Conservation (phyloP, 2,797 vertebrate species). For the Poeciliopsis gracilis region DNA sequence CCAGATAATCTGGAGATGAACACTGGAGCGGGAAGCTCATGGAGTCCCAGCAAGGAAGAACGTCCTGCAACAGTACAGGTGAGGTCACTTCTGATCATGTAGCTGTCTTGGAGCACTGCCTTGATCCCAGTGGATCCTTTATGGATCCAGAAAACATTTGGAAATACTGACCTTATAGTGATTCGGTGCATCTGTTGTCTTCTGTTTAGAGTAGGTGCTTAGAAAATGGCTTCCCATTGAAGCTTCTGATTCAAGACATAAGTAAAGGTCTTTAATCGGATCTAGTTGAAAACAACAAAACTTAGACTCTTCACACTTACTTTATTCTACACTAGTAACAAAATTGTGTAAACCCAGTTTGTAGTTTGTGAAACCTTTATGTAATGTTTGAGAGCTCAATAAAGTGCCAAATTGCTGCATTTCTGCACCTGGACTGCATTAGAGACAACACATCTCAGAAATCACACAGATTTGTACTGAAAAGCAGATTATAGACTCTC, state of each 20-base stretch:
- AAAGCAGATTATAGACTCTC: not conserved
- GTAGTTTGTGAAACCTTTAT: not conserved
- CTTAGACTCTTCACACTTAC: not conserved
- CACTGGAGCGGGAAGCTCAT: not conserved
- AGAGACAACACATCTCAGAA: not conserved
- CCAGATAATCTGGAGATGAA: not conserved
- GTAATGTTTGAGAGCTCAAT: not conserved
- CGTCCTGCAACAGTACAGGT: conserved; percentile 29
- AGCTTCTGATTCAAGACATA: too few species aligned
- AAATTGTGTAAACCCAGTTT: not conserved
- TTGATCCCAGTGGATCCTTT: not conserved
- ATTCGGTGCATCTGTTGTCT: not conserved
- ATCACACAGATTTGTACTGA: not conserved
- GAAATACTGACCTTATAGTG: not conserved
- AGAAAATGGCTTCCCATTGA: too few species aligned
- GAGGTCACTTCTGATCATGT: not conserved
- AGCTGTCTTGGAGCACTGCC: not conserved
- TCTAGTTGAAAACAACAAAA: not conserved
- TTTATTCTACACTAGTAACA: not conserved
- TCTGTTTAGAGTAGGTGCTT: not conserved
- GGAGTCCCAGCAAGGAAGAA: not conserved
- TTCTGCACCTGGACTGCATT: not conserved
- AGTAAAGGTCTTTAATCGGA: not conserved
- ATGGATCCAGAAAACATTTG: not conserved
- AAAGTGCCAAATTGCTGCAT: not conserved